A percentile compares a stretch with the other conserved stretches of the same genome.
Conservation (phyloP, 2,113 vertebrate genomes). For the Jaculus jaculus region DNA sequence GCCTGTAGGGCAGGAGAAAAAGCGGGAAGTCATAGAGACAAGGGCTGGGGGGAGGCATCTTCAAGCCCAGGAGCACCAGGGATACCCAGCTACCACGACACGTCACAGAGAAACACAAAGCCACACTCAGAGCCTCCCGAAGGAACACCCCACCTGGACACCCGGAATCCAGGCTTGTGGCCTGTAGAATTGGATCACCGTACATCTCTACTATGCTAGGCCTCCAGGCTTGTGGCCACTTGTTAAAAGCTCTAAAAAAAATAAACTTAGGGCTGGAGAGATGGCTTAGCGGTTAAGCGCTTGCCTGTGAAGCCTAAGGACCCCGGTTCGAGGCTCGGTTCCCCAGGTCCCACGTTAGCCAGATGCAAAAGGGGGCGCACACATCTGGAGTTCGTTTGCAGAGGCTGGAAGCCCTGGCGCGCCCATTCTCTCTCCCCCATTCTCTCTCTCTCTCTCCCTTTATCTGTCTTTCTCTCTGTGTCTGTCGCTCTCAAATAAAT, state of each 20-base stretch:
- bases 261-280: no score
- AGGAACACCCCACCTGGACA: background rate
- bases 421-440: no score
- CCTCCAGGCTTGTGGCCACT: background rate
- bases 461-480: no score
- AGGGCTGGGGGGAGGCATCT: rapidly evolving
- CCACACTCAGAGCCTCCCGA: background rate
- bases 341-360: no score
- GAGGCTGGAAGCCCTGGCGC: no score
- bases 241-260: background rate
- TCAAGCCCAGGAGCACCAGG: background rate
- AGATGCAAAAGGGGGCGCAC: no score
- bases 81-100: background rate
- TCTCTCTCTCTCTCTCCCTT: no score
- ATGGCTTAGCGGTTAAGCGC: no score
- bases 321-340: no score
- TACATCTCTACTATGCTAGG: background rate
- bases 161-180: background rate
- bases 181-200: background rate
- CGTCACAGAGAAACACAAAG: rapidly evolving
- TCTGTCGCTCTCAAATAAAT: no score
- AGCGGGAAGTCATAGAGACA: background rate
- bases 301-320: no score
- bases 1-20: background rate
- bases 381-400: no score